Conservation (phyloP, 2,888 invertebrate genomes). For the Octodonta nipae region DNA sequence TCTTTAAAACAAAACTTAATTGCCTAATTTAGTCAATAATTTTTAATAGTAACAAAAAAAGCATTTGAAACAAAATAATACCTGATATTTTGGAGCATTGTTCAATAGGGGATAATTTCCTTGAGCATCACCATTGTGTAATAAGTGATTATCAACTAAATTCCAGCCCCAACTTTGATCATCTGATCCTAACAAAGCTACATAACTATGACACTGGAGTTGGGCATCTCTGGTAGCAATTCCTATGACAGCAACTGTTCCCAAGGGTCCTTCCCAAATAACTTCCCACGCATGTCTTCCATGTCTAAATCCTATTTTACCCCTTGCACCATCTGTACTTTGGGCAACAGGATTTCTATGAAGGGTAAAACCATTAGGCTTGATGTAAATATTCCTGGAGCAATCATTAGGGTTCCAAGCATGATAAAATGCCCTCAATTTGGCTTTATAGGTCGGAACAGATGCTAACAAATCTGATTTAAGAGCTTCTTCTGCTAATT, state of each 20-base stretch:
- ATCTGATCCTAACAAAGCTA: conserved; percentile 85
- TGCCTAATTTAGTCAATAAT: too few relatives aligned
- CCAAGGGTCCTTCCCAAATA: conserved; percentile 95
- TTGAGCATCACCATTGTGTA: conserved; percentile 91
- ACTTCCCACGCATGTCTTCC: conserved; percentile 97
- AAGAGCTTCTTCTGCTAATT: conserved; percentile 73
- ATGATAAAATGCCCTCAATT: conserved; percentile 83
- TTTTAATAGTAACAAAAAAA: too few relatives aligned
- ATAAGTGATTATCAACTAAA: conserved; percentile 89
- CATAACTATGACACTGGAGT: conserved; percentile 88
- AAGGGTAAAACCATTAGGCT: conserved; percentile 91
- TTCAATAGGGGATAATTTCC: conserved; percentile 87
- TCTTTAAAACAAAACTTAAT: too few relatives aligned
- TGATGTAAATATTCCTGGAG: conserved; percentile 91
- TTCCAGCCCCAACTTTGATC: conserved; percentile 99
- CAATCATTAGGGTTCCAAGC: conserved; percentile 97
- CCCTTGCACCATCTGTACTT: conserved; percentile 88
- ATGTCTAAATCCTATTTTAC: conserved; percentile 76
- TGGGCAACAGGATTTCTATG: conserved; percentile 98
- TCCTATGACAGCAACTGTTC: conserved; percentile 94
- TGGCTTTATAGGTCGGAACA: conserved; percentile 81
- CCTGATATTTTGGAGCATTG: conserved; percentile 96
- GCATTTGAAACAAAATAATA: too few relatives aligned
- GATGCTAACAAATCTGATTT: conserved; percentile 84
- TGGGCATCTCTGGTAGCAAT: conserved; percentile 89